Conservation (phyloP, 64 coral and sea anemone species). For the Actinia equina region DNA sequence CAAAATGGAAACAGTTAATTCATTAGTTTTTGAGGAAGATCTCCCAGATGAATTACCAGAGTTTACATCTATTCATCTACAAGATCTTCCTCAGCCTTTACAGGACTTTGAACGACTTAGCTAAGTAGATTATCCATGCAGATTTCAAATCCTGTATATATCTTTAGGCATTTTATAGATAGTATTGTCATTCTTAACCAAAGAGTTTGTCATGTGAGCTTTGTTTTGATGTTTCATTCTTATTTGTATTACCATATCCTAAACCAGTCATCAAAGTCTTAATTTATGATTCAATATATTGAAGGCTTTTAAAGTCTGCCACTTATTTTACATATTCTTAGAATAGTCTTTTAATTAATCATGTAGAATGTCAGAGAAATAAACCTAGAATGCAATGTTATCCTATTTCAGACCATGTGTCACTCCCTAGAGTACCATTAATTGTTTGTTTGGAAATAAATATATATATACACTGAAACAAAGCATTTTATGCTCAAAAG, state of each 20-base stretch:
- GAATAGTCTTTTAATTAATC: neutral
- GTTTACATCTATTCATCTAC: constrained; percentile 1
- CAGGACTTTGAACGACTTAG: neutral
- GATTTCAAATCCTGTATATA: neutral
- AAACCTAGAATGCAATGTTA: no score
- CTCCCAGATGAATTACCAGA: neutral
- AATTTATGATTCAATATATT: neutral
- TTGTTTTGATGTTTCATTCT: constrained; percentile 15
- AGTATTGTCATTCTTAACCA: constrained; percentile 12
- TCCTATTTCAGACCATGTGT: no score
- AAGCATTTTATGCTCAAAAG: no score
- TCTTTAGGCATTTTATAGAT: constrained; percentile 12
- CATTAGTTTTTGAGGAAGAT: neutral
- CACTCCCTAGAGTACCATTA: no score
- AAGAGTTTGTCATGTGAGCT: neutral
- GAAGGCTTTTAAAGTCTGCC: neutral
- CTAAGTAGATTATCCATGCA: constrained; percentile 4
- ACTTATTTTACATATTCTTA: constrained; percentile 17
- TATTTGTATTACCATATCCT: neutral
- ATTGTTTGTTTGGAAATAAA: no score
- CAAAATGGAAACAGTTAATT: neutral
- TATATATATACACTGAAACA: no score
- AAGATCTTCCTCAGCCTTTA: constrained; percentile 1
- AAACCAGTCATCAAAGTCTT: neutral
- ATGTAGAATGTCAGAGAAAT: no score